These are phyloP conservation scores for Microplitis mediator DNA, from an alignment of 1,140 invertebrate species.

Conservation along the genomic window DNA sequence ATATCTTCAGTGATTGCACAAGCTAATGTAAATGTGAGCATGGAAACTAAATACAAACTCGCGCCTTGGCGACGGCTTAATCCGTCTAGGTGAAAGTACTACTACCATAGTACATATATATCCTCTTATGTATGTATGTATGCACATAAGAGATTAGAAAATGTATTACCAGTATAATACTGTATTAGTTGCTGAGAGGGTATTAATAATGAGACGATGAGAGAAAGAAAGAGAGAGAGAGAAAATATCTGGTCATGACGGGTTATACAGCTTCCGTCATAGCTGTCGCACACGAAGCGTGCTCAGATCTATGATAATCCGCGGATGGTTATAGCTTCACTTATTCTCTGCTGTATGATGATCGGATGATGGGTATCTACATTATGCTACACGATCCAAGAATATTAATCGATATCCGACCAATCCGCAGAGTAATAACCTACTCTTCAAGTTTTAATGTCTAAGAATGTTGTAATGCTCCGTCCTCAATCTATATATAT, in stretches of 20 bases:
- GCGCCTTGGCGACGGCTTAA: conserved; percentile 27
- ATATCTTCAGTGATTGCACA: conserved; percentile 7
- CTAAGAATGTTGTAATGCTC: no score
- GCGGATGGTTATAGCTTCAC: background rate
- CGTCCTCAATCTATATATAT: no score
- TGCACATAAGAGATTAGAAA: no score
- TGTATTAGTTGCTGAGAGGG: no score
- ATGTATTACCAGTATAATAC: no score
- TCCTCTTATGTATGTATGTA: background rate
- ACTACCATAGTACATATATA: background rate
- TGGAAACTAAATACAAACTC: no score
- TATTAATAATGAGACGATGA: no score
- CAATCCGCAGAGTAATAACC: conserved; percentile 1
- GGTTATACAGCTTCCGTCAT: no score
- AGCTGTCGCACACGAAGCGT: conserved; percentile 5
- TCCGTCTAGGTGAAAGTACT: conserved; percentile 28
- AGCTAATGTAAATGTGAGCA: background rate
- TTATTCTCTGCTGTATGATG: background rate
- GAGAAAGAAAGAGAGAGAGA: no score
- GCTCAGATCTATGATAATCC: conserved; percentile 7
- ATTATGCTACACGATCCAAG: background rate
- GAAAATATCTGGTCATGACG: no score
- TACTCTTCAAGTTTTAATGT: background rate
- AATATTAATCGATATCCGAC: conserved; percentile 4
- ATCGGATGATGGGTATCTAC: conserved; percentile 1